Conservation (phyloP, 1,140 invertebrate species). For the Nixonia krombeini region DNA sequence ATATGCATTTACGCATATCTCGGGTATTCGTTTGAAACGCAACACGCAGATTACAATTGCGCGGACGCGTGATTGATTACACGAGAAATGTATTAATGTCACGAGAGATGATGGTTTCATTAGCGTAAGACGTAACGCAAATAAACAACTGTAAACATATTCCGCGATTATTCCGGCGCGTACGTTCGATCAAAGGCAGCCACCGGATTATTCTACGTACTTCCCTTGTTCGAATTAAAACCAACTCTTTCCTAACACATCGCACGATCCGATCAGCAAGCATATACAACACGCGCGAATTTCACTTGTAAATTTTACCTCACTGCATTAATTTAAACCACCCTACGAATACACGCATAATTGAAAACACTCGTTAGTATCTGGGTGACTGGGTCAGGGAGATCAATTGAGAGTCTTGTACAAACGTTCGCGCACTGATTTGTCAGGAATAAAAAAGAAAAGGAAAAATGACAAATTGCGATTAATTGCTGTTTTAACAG, state of each 20-base stretch:
- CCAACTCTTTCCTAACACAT: slow-evolving; percentile 49
- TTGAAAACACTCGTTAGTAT: slow-evolving; percentile 49
- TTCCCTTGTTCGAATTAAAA: slow-evolving; percentile 50
- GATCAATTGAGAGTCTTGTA: slow-evolving; percentile 27
- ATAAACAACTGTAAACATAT: slow-evolving; percentile 15
- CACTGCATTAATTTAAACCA: slow-evolving; percentile 50
- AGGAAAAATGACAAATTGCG: too few species aligned
- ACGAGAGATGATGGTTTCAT: slow-evolving; percentile 21
- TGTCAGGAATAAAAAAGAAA: too few species aligned
- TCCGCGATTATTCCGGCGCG: slow-evolving; percentile 20
- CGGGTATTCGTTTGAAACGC: too few species aligned
- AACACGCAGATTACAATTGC: too few species aligned
- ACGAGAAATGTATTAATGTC: slow-evolving; percentile 21
- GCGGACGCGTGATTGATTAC: not conserved
- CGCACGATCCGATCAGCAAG: slow-evolving; percentile 41
- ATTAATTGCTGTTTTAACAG: too few species aligned
- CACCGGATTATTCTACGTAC: slow-evolving; percentile 31
- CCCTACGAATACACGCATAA: slow-evolving; percentile 50
- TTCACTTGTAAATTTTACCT: slow-evolving; percentile 54
- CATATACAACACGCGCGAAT: slow-evolving; percentile 49
- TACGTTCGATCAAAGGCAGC: slow-evolving; percentile 33
- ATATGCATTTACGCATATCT: too few species aligned
- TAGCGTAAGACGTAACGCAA: slow-evolving; percentile 5
- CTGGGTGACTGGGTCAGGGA: slow-evolving; percentile 44
- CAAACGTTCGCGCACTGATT: too few species aligned